These are phyloP conservation scores for Rhipidura dahli DNA, from an alignment of 2,113 vertebrate genomes.

Conservation along the genomic window DNA sequence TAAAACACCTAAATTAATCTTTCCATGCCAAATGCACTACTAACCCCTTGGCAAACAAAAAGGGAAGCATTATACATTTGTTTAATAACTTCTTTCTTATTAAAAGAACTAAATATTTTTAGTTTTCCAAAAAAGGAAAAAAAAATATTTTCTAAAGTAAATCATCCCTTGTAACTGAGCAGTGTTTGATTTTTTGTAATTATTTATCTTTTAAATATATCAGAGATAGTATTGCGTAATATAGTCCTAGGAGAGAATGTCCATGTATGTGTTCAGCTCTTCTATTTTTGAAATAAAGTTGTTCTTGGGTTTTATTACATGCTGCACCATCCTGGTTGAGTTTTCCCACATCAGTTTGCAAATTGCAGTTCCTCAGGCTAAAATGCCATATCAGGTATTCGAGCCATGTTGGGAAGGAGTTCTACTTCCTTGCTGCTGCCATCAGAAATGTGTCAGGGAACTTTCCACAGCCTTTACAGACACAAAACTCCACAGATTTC, in stretches of 20 bases:
- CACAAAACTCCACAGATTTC: not conserved
- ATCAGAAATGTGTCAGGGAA: not conserved
- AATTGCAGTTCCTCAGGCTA: not conserved
- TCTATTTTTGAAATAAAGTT: not conserved
- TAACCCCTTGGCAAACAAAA: not conserved
- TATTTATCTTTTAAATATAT: not conserved
- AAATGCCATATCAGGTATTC: not conserved
- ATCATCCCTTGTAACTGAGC: not conserved
- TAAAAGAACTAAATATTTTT: not conserved
- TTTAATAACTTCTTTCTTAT: not conserved
- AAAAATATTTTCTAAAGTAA: not conserved
- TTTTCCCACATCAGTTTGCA: not conserved
- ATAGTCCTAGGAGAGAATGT: not conserved
- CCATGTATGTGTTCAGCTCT: not conserved
- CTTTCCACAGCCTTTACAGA: not conserved
- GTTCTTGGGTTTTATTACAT: not conserved
- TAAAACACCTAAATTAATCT: not conserved
- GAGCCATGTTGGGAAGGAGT: accelerated
- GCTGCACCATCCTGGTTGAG: not conserved
- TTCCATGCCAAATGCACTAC: not conserved
- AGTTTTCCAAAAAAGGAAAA: not conserved
- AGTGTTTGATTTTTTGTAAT: not conserved
- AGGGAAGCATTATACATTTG: not conserved
- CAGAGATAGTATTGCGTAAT: not conserved
- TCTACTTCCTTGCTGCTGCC: not conserved